Evolutionary conservation across 2,113 vertebrate species (phyloP), one percentile per base, ranked within the genome.

Genomic region (Hystrix brachyura): DNA sequence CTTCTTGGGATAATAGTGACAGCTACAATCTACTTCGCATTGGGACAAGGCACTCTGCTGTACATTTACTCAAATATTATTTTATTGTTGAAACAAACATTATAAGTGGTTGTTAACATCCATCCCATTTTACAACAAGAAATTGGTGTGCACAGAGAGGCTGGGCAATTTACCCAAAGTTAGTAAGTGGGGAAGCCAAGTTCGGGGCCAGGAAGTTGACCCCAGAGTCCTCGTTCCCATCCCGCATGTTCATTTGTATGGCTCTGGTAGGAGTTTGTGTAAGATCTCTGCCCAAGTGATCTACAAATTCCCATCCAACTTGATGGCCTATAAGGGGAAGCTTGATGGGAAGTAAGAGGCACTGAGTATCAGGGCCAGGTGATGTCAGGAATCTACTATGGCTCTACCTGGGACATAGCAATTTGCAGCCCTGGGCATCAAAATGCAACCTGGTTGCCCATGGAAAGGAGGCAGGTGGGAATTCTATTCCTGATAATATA

Each of bases 1-100:
- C 51, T 9, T 46, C 23, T 2, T 25, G 25, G 17, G 14, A 65
- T 4, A 13, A 0, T 0, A 25, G 32, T 4, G 10, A 0, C 0
- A 25, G 32, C 11, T 34, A 12, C 6, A 3, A 0, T 43, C 90
- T 57, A 14, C 84, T 59, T 69, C 4, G 11, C 9, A 18, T 2
- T 46, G 65, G 48, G 48, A 29, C 15, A 46, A 64, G 18, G 29
- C 6, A 21, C 51, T 32, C 12, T 0, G 4, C 0, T 9, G 2
- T 5, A 14, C 29, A 32, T 69, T 34, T 3, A 43, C 11, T 32
- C 57, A 2, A 15, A 14, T 53, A 19, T 67, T 55, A 32, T 60
- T 74, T 48, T 21, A 38, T 25, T n/a, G 55, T 55, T 7, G 62
- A 51, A 65, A 15, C 23, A 23, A 43, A 43, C 21, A 60, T 7